Evolutionary conservation across 2,113 vertebrate genomes (phyloP), one percentile per base, ranked within the genome.

Genomic region (Coptodon rendalli): DNA sequence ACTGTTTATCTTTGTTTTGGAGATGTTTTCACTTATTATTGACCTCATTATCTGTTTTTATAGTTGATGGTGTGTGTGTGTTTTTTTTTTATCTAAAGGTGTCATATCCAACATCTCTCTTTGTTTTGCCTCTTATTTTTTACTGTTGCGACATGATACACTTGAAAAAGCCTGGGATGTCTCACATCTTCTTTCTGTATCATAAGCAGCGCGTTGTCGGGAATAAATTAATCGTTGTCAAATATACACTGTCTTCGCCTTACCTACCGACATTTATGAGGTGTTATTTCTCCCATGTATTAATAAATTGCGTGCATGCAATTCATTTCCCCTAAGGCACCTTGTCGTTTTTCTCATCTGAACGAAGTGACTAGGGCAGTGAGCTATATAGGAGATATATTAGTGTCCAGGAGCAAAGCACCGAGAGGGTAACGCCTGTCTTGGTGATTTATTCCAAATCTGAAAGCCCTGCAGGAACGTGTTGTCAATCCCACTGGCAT

Each of bases 371-470:
- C 84, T 90, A 79, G 86, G 92, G 89, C 93, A 91, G 85, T 3
- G 59, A 87, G 94, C 93, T 94, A 89, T 91, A 92, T 61, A 85
- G 88, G 93, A 95, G 93, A 95, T 93, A 89, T 95, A 96, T 96
- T 95, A 93, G 91, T 94, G 94, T 95, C 95, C 94, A 85, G 89
- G 91, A 94, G 95, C 94, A 84, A 71, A 90, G 87, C 87, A 88
- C 88, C 38, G 63, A 87, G 90, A 92, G 94, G 90, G 91, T 88
- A 88, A 83, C 92, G 86, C 87, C 91, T 91, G 94, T 95, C 94
- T 89, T 31, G 3, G 83, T 96, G 95, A 96, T 96, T 95, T 95
- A 96, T 96, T 95, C 93, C 91, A 86, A 91, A 94, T 90, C 86
- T 89, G 43, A 82, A 86, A 83, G 81, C 91, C 95, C 91, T 83